phyloP scores from a whole-genome alignment of 2,113 vertebrate species.

The Phaethon lepturus region DNA sequence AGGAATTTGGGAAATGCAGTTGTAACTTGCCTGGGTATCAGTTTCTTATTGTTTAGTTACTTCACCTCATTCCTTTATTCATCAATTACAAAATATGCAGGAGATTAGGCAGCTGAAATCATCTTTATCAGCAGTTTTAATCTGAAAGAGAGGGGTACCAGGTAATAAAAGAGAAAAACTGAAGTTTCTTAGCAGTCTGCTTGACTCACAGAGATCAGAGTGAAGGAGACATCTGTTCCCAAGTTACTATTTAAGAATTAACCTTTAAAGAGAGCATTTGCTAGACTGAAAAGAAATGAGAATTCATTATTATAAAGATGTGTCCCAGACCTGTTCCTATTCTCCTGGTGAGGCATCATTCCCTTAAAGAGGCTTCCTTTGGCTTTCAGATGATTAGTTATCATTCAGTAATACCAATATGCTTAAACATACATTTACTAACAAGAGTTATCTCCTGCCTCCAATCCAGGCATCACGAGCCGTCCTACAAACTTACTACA shows the following conservation, averaged over 20 bases:
- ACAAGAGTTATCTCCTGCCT: neutral
- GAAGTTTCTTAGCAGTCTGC: constrained; percentile 12
- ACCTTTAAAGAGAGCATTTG: constrained; percentile 53
- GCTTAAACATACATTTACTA: neutral
- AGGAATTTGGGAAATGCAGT: neutral
- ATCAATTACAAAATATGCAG: neutral
- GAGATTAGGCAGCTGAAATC: neutral
- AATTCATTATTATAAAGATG: constrained; percentile 19
- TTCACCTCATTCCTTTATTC: neutral
- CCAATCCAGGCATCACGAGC: neutral
- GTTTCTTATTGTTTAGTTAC: neutral
- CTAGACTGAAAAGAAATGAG: constrained; percentile 45
- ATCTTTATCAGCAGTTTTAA: neutral
- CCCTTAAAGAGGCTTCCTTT: neutral
- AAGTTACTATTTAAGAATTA: constrained; percentile 53
- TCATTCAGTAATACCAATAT: neutral
- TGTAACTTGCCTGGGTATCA: neutral
- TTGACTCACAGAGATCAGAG: constrained; percentile 11
- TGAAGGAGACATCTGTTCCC: constrained; percentile 21
- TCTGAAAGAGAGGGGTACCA: neutral
- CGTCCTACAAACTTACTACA: neutral
- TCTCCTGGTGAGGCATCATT: neutral
- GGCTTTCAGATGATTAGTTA: constrained; percentile 16
- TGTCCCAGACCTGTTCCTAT: neutral
- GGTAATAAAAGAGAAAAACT: neutral